phyloP scores from a whole-genome alignment of 2,113 vertebrate species.

The Corythoichthys intestinalis region DNA sequence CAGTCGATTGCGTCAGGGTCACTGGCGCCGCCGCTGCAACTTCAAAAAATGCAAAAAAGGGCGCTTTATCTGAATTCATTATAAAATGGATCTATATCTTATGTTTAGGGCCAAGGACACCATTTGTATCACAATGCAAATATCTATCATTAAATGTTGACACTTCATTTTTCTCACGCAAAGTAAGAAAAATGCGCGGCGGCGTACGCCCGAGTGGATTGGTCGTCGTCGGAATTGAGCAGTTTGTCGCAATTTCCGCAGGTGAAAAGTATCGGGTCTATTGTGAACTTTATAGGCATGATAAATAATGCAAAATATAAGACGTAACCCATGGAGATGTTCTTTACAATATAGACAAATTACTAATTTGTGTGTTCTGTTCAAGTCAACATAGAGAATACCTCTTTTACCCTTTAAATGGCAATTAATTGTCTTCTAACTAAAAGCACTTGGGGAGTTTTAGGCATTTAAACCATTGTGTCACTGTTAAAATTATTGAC shows the following conservation, averaged over 20 bases:
- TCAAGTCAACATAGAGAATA: conserved; percentile 9
- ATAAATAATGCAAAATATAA: conserved; percentile 39
- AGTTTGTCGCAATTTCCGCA: conserved; percentile 59
- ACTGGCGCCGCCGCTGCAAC: conserved; percentile 64
- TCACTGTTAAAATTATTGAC: no score
- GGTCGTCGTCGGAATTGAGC: conserved; percentile 56
- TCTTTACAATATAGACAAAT: background rate
- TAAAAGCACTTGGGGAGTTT: no score
- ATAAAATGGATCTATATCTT: conserved; percentile 78
- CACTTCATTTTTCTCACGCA: conserved; percentile 77
- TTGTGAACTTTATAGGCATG: conserved; percentile 56
- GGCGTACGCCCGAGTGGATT: conserved; percentile 49
- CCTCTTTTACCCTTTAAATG: background rate
- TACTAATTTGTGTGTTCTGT: conserved; percentile 10
- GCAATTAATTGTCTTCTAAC: background rate
- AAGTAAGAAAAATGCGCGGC: conserved; percentile 77
- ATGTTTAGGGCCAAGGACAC: conserved; percentile 79
- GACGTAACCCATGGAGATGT: conserved; percentile 1
- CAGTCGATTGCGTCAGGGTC: conserved; percentile 73
- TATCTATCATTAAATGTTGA: conserved; percentile 80
- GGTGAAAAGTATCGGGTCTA: conserved; percentile 53
- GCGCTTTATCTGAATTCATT: conserved; percentile 78
- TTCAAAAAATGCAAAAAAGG: conserved; percentile 67
- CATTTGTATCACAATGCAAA: conserved; percentile 80
- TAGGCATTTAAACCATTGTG: no score